Evolutionary conservation across 2,797 vertebrate genomes (phyloP), one percentile per base, ranked within the genome.

Genomic region (Cuniculus paca): DNA sequence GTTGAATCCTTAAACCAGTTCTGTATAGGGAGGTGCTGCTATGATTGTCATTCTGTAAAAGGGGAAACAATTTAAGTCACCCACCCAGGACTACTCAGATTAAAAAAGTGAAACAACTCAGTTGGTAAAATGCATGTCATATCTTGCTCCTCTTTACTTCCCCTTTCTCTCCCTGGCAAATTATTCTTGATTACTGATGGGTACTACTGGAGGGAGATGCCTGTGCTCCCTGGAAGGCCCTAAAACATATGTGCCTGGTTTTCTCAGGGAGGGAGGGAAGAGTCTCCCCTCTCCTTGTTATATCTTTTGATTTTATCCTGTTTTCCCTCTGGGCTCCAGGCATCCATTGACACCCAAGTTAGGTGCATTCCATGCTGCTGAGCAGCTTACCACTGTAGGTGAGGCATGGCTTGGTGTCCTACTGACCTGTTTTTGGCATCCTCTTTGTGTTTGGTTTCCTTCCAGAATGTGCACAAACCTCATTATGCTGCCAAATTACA

Each of bases 291-390:
- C 54, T 63, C 12, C 34, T 58, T 22, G 12, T 24, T 19, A 4
- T n/a, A 22, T 77, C 36, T 78, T 89, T 22, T 74, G 31, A 12
- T n/a, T 17, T n/a, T 17, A 13, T 28, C 39, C 24, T 24, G 3
- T 20, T 87, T 48, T 24, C 52, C 8, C 0, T 39, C 56, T 13
- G 9, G 50, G 61, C 36, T 54, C 45, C 45, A 61, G 34, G 26
- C 0, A 11, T 10, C 63, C 4, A 0, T 82, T 45, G 20, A 2
- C 6, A 52, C 34, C 77, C 12, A 16, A 4, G 28, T 17, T 1
- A n/a, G 13, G 17, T 1, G 1, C 20, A 36, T 77, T 4, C 61
- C 8, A 4, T 11, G 45, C 12, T 17, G 61, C 22, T 22, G 63
- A 8, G 14, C 22, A 36, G 20, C 17, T 50, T 11, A 5, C 39